Percentiles rank a stretch among this genome's conserved stretches.
Evolutionary conservation across 2,113 vertebrate species (phyloP).

Genomic region (Sitta europaea): DNA sequence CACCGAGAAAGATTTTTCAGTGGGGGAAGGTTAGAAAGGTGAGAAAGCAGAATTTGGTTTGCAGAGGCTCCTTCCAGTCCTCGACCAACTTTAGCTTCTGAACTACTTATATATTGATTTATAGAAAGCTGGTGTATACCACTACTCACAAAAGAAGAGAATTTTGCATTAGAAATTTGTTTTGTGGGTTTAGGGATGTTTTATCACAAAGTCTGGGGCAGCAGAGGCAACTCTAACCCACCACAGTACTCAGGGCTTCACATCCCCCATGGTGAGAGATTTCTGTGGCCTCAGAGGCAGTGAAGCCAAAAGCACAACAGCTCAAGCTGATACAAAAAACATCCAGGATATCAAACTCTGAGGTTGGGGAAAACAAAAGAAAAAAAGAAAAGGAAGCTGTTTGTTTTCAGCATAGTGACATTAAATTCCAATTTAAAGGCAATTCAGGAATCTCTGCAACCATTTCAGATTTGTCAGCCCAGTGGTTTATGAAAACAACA

Average conservation of each 20-base stretch:
- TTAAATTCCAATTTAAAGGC: neutral
- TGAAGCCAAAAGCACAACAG: neutral
- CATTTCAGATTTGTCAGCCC: neutral
- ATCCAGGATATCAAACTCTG: neutral
- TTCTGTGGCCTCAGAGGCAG: neutral
- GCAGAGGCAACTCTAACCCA: neutral
- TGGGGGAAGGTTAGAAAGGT: rapidly evolving
- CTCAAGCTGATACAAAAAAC: neutral
- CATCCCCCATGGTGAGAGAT: neutral
- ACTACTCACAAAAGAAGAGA: neutral
- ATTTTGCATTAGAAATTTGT: neutral
- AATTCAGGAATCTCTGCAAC: neutral
- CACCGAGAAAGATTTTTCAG: rapidly evolving
- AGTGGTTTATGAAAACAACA: neutral
- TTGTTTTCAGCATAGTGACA: neutral
- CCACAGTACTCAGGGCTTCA: neutral
- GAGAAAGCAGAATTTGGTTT: neutral
- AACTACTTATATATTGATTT: neutral
- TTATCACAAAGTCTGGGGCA: neutral
- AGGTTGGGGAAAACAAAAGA: neutral
- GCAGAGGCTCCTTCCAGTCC: neutral
- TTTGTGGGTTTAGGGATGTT: neutral
- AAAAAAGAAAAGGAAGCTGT: neutral
- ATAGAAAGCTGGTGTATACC: neutral
- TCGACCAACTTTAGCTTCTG: neutral